Evolutionary conservation across 92 coral and sea anemone species (phyloP), one percentile per base, ranked within the genome.

Genomic region (Palythoa caribaeorum): DNA sequence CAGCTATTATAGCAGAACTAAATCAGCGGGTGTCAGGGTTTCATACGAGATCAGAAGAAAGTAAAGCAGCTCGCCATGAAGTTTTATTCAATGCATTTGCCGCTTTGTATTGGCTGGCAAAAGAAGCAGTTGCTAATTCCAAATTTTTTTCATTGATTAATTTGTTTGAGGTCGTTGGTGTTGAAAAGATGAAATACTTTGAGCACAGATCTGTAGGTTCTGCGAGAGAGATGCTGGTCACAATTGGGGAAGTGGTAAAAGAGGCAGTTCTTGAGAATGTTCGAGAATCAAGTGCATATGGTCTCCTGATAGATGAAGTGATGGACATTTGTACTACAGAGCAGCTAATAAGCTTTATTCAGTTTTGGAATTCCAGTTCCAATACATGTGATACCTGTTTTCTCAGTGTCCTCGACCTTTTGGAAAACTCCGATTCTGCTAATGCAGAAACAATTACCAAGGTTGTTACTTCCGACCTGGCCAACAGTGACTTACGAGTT

Each of bases 261-360:
- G 53, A 72, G 35, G 2, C 57, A 57, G 53, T 80, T 40, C 50
- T 80, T 44, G 52, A 88, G 19, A 21, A 88, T 21, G 62, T 81
- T 16, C n/a, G 83, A 74, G 39, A 88, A 48, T 20, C 78, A n/a
- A 52, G 74, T 73, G 76, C 83, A 6, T 88, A 20, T 88, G 77
- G 91, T 11, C 87, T 88, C 7, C 83, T 88, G 19, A 88, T 88
- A 53, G 83, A 88, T 81, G 91, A 88, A 73, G 91, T 81, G 53
- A 80, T 76, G 3, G 91, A 83, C 57, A 80, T 83, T 62, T 38
- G 87, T 60, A 80, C 38, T 16, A 60, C 83, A 21, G 87, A 88
- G 68, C 83, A 88, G 48, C 38, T 80, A 72, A 81, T 73, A 2
- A 88, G 68, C 0, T 83, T 88, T 7, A 52, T 57, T 60, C 87